phyloP scores from a whole-genome alignment of 2,888 invertebrate genomes.

The Melanostoma mellinum region DNA sequence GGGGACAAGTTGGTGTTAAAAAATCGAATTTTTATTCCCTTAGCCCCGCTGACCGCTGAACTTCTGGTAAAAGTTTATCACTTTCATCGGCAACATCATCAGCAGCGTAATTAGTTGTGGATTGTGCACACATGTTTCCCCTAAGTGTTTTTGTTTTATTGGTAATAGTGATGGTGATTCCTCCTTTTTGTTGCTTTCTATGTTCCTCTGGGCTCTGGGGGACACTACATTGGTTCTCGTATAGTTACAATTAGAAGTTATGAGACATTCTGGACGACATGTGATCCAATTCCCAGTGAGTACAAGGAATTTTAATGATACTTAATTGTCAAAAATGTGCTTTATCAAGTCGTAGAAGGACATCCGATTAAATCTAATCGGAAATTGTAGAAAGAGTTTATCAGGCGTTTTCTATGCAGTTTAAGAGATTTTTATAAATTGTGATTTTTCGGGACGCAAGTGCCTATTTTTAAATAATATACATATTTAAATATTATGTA shows the following conservation, averaged over 20 bases:
- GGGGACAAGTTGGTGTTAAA: constrained; percentile 64
- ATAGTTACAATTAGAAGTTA: constrained; percentile 43
- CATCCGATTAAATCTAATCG: constrained; percentile 49
- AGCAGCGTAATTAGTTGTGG: constrained; percentile 58
- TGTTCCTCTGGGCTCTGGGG: constrained; percentile 25
- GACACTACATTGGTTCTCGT: constrained; percentile 16
- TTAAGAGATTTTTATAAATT: not conserved
- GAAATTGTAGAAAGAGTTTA: constrained; percentile 40
- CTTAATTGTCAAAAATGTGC: constrained; percentile 44
- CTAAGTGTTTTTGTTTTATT: constrained; percentile 62
- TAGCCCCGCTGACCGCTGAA: constrained; percentile 2
- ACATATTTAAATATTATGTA: no score
- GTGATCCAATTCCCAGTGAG: constrained; percentile 62
- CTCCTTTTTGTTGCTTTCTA: constrained; percentile 32
- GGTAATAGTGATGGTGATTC: constrained; percentile 47
- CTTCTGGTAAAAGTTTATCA: constrained; percentile 52
- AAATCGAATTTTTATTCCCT: constrained; percentile 43
- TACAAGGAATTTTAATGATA: constrained; percentile 49
- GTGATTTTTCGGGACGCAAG: no score
- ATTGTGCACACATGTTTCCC: constrained; percentile 61
- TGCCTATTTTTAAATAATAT: no score
- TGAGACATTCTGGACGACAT: constrained; percentile 44
- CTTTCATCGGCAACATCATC: constrained; percentile 64
- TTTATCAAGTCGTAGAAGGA: constrained; percentile 10
- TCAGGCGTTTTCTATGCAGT: constrained; percentile 5